Percentiles rank a stretch among this genome's conserved stretches.
Conservation (phyloP, 2,113 vertebrate species). For the Antechinus flavipes region DNA sequence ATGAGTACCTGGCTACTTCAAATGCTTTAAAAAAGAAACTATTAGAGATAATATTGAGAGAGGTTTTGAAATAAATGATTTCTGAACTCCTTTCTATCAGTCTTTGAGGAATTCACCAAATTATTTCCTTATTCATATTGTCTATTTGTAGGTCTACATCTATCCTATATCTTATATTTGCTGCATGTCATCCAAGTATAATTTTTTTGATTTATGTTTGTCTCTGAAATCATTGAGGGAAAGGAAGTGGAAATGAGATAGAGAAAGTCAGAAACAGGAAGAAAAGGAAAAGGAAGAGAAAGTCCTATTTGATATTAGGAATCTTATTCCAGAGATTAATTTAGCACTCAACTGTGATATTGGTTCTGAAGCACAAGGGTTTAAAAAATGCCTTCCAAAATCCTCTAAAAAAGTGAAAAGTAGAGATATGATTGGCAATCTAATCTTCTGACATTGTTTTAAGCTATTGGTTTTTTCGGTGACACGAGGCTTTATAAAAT, state of each 20-base stretch:
- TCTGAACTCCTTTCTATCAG: not conserved
- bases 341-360: not conserved
- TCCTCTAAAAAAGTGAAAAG: constrained; percentile 8
- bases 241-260: not conserved
- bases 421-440: constrained; percentile 38
- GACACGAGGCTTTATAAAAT: constrained; percentile 51
- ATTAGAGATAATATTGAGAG: not conserved
- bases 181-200: not conserved
- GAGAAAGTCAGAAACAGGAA: not conserved
- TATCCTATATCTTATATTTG: not conserved
- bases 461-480: not conserved
- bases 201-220: not conserved
- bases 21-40: not conserved
- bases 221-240: not conserved
- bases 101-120: not conserved
- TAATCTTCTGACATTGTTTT: constrained; percentile 21
- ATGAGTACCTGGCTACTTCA: not conserved
- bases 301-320: not conserved
- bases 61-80: not conserved
- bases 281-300: not conserved
- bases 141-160: not conserved
- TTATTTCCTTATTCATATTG: not conserved
- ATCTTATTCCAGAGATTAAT: not conserved
- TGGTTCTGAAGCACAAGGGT: constrained; percentile 37
- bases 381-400: constrained; percentile 48